Base-by-base conservation (phyloP, 1,140 invertebrate genomes). In the Drosophila mojavensis region DNA sequence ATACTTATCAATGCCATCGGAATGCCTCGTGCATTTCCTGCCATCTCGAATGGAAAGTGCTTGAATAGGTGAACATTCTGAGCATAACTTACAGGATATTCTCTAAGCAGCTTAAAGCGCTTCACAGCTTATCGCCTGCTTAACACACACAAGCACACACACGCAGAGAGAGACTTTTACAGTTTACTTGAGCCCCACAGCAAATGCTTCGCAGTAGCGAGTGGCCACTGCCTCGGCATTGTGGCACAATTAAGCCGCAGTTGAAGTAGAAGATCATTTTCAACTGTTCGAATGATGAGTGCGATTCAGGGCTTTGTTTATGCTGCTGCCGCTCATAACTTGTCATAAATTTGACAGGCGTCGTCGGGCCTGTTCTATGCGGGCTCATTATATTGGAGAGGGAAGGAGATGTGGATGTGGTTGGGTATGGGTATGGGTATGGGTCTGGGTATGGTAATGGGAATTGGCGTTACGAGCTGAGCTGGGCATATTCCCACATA, bases 271-370 rank as follows among this genome's bases (percentile, higher is more conserved):
- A 69, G 71, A 74, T 75, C 68, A 60, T 75, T 70, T 64, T 64
- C 68, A 66, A 58, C 47, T 70, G 59, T 36, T 36, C 50, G 63
- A 79, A 82, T 76, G 77, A 79, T 79, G 76, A 71, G 63, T 45
- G 39, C 26, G 54, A 66, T 58, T 70, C 48, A 63, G 48, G 13
- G 72, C 73, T 86, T 88, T 88, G 79, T 88, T 86, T 88, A 77
- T 82, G 82, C 76, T 55, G 75, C 83, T 82, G 80, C 76, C 80
- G 72, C 84, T 88, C 83, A 88, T 88, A 88, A 89, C 83, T 88
- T 89, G 83, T 88, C 83, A 88, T 88, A 88, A 88, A 76, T 88
- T 88, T 88, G 83, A 88, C 83, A 88, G 84, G 54, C 62, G 4
- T 10, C 36, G 53, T 53, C 51, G 45, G 13, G 20, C 20, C 20